Base-by-base conservation (phyloP, 2,888 invertebrate genomes). In the Apodemia duryi region DNA sequence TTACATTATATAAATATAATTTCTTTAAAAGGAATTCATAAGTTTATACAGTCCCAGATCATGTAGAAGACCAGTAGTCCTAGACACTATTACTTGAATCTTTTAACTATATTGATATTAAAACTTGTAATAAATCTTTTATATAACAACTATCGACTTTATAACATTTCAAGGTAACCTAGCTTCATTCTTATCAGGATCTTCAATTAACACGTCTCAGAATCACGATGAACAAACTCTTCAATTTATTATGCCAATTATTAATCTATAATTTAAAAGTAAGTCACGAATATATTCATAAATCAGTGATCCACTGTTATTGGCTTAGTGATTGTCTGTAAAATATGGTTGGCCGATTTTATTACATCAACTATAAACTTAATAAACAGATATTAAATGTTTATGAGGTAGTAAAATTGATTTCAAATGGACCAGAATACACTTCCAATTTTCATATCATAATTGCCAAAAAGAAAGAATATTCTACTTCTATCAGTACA, bases 161-260 rank as follows among this genome's bases (percentile, higher is more conserved):
- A 61, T 41, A 32, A 62, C 52, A 61, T 51, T 29, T 38, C 65
- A 65, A 65, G 65, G 65, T 41, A 41, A 65, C 61, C 61, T 13
- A 41, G 51, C 65, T 64, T 61, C 38, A 63, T 65, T 60, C 57
- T 60, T 51, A 62, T 52, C 61, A 41, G 65, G 41, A 65, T 65
- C 51, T 61, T 65, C 65, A 61, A 61, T 65, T 61, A 65, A 62
- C 65, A 61, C 65, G 41, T 65, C 52, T 61, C 38, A 51, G 61
- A 65, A 61, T 61, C 28, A 41, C 61, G 51, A 65, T 61, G 41
- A 61, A 29, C 35, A 57, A 57, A 57, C 54, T 57, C 32, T 60
- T 60, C 13, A 60, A 7, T 60, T 57, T 46, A 46, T 46, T 46
- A 46, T 46, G 32, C 11, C 57, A 32, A 57, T 57, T 13, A 54